Percentiles rank a stretch among this genome's conserved stretches.
Evolutionary conservation across 2,888 invertebrate genomes (phyloP).

Genomic region (Xanthia icteritia): DNA sequence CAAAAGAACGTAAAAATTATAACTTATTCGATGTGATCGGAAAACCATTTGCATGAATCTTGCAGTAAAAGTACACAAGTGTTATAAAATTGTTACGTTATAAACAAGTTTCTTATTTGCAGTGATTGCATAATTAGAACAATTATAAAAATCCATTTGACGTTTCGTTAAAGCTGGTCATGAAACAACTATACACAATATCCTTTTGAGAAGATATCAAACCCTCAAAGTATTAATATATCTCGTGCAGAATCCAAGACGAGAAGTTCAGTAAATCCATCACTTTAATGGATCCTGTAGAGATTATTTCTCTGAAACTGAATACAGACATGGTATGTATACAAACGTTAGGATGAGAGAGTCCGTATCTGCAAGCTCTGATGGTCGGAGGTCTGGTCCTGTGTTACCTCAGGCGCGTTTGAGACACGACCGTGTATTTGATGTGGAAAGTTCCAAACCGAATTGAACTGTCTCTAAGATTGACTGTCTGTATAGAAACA

Average conservation of each 20-base stretch:
- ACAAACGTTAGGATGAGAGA: slow-evolving; percentile 13
- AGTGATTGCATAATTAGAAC: neutral
- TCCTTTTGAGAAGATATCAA: neutral
- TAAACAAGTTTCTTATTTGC: slow-evolving; percentile 20
- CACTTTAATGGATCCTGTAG: slow-evolving; percentile 29
- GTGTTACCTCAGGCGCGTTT: slow-evolving; percentile 31
- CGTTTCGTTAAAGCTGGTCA: neutral
- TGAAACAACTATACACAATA: neutral
- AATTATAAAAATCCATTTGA: neutral
- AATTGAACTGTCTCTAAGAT: slow-evolving; percentile 33
- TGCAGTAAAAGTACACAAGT: slow-evolving; percentile 24
- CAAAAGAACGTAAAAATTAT: slow-evolving; percentile 45
- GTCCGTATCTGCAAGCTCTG: neutral
- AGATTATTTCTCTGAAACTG: slow-evolving; percentile 29
- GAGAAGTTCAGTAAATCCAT: slow-evolving; percentile 24
- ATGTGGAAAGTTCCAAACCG: slow-evolving; percentile 17
- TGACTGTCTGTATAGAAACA: slow-evolving; percentile 1
- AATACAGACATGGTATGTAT: slow-evolving; percentile 7
- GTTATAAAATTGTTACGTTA: slow-evolving; percentile 25
- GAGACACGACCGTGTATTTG: slow-evolving; percentile 27
- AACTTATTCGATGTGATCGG: slow-evolving; percentile 44
- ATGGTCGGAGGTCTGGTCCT: slow-evolving; percentile 6
- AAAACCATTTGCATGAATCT: slow-evolving; percentile 39
- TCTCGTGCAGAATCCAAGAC: neutral
- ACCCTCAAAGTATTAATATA: neutral